phyloP scores from a whole-genome alignment of 2,888 invertebrate species.

The Auanema freiburgensis region DNA sequence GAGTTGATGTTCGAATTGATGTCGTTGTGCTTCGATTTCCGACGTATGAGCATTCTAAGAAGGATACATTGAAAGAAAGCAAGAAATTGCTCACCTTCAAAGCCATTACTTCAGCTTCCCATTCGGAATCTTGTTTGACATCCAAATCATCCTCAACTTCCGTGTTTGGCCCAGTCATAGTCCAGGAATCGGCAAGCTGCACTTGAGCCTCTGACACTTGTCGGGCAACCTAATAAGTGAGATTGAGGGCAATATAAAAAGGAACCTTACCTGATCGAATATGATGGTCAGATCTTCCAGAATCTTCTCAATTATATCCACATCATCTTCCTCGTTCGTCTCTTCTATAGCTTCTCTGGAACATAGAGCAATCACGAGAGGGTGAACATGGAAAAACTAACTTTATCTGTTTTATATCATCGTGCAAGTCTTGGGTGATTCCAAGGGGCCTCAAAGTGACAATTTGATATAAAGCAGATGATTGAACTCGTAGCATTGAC shows the following conservation, averaged over 20 bases:
- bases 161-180: slow-evolving; percentile 31
- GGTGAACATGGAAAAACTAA: neutral
- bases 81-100: slow-evolving; percentile 16
- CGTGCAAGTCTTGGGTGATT: slow-evolving; percentile 8
- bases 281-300: slow-evolving; percentile 25
- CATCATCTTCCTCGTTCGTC: slow-evolving; percentile 22
- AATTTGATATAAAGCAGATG: slow-evolving; percentile 45
- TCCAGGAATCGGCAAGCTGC: slow-evolving; percentile 37
- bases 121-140: slow-evolving; percentile 28
- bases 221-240: slow-evolving; percentile 26
- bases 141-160: slow-evolving; percentile 23
- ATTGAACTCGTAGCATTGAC: slow-evolving; percentile 48
- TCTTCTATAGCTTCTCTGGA: slow-evolving; percentile 6
- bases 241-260: slow-evolving; percentile 4
- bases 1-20: slow-evolving; percentile 54
- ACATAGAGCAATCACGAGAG: no score
- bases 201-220: slow-evolving; percentile 11
- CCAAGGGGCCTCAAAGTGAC: slow-evolving; percentile 8
- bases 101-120: slow-evolving; percentile 34
- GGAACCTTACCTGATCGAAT: slow-evolving; percentile 21
- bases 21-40: slow-evolving; percentile 47
- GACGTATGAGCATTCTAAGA: slow-evolving; percentile 41
- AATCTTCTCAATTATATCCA: slow-evolving; percentile 13
- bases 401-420: slow-evolving; percentile 6
- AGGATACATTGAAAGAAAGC: neutral